phyloP scores from a whole-genome alignment of 1,140 invertebrate species.

The Condylostylus longicornis region DNA sequence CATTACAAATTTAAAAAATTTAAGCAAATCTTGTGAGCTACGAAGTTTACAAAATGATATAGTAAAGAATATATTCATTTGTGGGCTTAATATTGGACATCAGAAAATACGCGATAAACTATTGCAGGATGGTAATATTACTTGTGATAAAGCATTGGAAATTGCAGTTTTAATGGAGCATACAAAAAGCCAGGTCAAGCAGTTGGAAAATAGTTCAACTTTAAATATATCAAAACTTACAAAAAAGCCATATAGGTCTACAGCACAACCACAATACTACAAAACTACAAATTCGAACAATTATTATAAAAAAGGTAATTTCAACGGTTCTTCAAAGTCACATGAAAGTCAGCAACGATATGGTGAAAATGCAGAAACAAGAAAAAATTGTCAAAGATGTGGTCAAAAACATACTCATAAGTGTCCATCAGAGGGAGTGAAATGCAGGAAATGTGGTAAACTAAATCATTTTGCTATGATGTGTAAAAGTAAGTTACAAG shows the following conservation, averaged over 20 bases:
- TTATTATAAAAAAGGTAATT: neutral
- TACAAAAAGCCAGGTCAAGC: conserved; percentile 3
- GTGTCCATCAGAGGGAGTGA: conserved; percentile 12
- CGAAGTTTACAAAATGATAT: conserved; percentile 5
- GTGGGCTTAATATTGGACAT: too few species aligned
- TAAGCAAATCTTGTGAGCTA: conserved; percentile 4
- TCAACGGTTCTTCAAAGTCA: neutral
- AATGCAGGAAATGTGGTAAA: conserved; percentile 11
- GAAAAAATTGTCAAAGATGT: conserved; percentile 6
- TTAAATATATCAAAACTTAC: neutral
- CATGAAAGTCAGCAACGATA: neutral
- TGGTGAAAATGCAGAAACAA: neutral
- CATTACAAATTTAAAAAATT: neutral
- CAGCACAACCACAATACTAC: neutral
- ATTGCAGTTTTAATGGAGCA: conserved; percentile 8
- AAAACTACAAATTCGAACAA: neutral
- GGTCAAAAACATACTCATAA: conserved; percentile 6
- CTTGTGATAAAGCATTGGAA: conserved; percentile 13
- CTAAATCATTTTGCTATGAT: conserved; percentile 11
- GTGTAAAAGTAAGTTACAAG: conserved; percentile 9
- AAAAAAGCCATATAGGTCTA: neutral
- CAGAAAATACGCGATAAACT: too few species aligned
- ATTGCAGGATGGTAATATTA: conserved; percentile 12
- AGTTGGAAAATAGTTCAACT: neutral
- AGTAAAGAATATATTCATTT: conserved; percentile 7